Conservation (phyloP, 2,888 invertebrate genomes). For the Hedya salicella region DNA sequence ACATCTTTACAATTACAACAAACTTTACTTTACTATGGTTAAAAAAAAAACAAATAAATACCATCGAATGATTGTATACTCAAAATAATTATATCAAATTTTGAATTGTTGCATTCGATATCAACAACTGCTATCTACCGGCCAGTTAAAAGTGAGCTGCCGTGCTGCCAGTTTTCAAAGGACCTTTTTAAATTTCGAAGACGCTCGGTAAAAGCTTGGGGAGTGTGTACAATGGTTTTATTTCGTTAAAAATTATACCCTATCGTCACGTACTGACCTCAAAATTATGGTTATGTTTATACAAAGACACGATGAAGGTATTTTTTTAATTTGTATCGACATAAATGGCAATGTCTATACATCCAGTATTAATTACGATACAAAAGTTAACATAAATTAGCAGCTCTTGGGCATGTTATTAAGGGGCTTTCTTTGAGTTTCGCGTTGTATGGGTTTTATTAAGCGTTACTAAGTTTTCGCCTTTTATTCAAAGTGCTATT, state of each 20-base stretch:
- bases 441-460: constrained; percentile 55
- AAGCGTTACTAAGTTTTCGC: constrained; percentile 43
- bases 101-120: constrained; percentile 65
- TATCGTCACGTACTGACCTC: constrained; percentile 64
- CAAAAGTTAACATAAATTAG: constrained; percentile 67
- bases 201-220: constrained; percentile 52
- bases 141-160: constrained; percentile 56
- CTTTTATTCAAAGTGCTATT: constrained; percentile 38
- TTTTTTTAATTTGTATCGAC: constrained; percentile 53
- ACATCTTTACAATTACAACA: constrained; percentile 60
- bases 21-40: constrained; percentile 60
- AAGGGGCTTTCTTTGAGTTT: constrained; percentile 59
- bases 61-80: constrained; percentile 59
- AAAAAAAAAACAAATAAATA: constrained; percentile 61
- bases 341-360: constrained; percentile 61
- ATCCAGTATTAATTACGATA: constrained; percentile 62
- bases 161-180: constrained; percentile 49
- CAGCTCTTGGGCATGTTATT: constrained; percentile 68
- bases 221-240: constrained; percentile 64
- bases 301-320: constrained; percentile 63
- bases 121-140: constrained; percentile 73
- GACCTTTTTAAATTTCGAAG: constrained; percentile 51
- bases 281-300: constrained; percentile 68
- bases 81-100: constrained; percentile 66
- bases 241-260: constrained; percentile 65